A percentile compares a stretch with the other conserved stretches of the same genome.
Conservation (phyloP, 2,797 vertebrate species). For the Chiroxiphia lanceolata region DNA sequence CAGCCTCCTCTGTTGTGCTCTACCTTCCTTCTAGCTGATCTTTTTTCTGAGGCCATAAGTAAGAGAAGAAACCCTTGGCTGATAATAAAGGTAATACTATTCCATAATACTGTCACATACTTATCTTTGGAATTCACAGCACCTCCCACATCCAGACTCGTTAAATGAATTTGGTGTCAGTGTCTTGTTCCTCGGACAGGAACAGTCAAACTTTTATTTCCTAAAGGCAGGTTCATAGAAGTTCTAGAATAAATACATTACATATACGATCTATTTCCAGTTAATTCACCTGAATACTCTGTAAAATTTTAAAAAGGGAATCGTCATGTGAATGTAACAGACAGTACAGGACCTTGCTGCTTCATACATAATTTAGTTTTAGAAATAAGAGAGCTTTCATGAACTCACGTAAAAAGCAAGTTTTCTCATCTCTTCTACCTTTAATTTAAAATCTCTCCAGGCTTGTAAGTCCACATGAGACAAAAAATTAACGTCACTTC, state of each 20-base stretch:
- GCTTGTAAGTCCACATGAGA: neutral
- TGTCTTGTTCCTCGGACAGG: neutral
- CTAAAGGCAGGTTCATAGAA: neutral
- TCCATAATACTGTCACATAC: neutral
- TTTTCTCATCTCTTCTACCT: neutral
- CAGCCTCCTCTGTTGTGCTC: neutral
- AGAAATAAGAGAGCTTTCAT: conserved; percentile 11
- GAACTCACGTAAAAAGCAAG: neutral
- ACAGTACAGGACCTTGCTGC: neutral
- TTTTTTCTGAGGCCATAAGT: neutral
- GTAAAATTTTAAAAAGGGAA: neutral
- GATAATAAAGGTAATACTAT: neutral
- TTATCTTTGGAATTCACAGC: neutral
- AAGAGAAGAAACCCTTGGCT: neutral
- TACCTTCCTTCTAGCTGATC: neutral
- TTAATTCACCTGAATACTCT: neutral
- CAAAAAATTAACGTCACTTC: neutral
- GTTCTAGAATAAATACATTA: neutral
- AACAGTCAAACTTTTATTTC: neutral
- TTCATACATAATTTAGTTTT: conserved; percentile 31
- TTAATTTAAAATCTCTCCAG: conserved; percentile 18
- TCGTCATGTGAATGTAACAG: neutral
- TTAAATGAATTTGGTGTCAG: neutral
- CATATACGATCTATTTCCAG: neutral
- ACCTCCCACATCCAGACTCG: neutral